Base-by-base conservation (phyloP, 2,888 invertebrate genomes). In the Gastrophysa polygoni region DNA sequence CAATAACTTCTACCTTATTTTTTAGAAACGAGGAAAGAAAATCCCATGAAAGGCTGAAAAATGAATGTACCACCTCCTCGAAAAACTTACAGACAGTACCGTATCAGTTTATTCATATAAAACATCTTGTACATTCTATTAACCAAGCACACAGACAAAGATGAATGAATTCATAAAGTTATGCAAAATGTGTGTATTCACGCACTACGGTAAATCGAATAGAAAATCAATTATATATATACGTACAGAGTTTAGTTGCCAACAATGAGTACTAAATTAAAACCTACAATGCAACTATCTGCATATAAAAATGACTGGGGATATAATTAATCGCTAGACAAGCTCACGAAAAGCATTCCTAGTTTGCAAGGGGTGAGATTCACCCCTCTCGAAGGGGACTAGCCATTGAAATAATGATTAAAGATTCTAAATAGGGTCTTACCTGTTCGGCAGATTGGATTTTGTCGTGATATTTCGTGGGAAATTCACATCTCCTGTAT, bases 401-500 rank as follows among this genome's bases (percentile, higher is more conserved):
- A 59, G 57, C 58, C 44, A 63, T 64, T 64, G 63, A 63, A 68
- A 68, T 63, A 67, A 68, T 69, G 69, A 69, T 69, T 68, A 64
- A 68, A 69, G 66, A 66, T 68, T 66, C 62, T 54, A 63, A 63
- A 54, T 59, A 59, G 68, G 68, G 63, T 65, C 66, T 54, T 66
- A 64, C 67, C 68, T 65, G 64, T 58, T 46, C 59, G 50, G 65
- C 66, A 69, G 66, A 66, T 67, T 63, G 63, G 54, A 64, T 58
- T 66, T 59, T 61, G 64, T 66, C 61, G 56, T 55, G 63, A 59
- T 59, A 62, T 57, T 66, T 63, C 71, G 70, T 71, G 71, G 70
- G 70, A 71, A 71, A 69, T 62, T 64, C 57, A 59, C 20, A 29
- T 46, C 47, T 28, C 52, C 51, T 52, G 59, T 46, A 18, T 47